Conservation (phyloP, 2,797 vertebrate species). For the Cetoscarus ocellatus region DNA sequence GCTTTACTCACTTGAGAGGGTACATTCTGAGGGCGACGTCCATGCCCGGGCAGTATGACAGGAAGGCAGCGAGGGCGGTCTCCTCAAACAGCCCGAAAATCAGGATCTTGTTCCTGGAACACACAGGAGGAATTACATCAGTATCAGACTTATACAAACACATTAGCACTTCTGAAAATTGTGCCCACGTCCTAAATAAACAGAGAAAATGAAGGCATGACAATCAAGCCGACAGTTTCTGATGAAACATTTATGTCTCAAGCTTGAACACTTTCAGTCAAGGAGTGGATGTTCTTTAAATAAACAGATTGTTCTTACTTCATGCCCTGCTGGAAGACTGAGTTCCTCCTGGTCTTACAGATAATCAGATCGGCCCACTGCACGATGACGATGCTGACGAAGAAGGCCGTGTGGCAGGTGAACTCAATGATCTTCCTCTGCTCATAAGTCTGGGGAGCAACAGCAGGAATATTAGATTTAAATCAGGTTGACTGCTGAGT, state of each 20-base stretch:
- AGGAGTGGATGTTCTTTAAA: too few species aligned
- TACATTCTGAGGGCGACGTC: constrained; percentile 97
- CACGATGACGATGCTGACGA: constrained; percentile 95
- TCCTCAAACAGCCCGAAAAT: constrained; percentile 98
- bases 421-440: constrained; percentile 95
- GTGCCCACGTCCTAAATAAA: too few species aligned
- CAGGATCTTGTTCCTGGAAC: constrained; percentile 94
- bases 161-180: too few species aligned
- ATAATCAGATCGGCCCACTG: constrained; percentile 98
- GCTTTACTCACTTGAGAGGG: constrained; percentile 92
- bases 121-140: constrained; percentile 6
- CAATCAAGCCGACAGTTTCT: neutral
- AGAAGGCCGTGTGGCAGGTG: constrained; percentile 97
- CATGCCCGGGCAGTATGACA: constrained; percentile 97
- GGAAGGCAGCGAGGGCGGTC: constrained; percentile 94
- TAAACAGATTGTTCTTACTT: constrained; percentile 83
- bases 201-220: too few species aligned
- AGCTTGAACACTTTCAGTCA: neutral
- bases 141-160: neutral
- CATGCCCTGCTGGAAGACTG: constrained; percentile 97
- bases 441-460: constrained; percentile 88
- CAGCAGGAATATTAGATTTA: neutral
- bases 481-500: rapidly evolving
- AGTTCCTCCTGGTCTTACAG: constrained; percentile 98
- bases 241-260: neutral